Conservation (phyloP, 2,888 invertebrate genomes). For the Apodemia zela region DNA sequence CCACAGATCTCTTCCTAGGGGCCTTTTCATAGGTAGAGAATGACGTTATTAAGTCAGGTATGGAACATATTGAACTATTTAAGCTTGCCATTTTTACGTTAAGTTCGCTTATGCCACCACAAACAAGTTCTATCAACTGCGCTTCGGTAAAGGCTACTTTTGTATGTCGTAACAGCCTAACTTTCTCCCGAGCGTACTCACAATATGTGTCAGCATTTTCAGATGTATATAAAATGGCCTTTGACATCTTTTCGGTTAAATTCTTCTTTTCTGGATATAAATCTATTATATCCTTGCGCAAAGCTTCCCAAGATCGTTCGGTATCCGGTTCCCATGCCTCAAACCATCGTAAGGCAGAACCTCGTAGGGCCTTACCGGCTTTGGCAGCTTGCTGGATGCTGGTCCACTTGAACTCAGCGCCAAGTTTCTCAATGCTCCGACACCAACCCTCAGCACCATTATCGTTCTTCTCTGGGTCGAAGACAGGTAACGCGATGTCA, state of each 20-base stretch:
- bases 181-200: conserved; percentile 34
- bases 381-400: conserved; percentile 27
- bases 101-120: conserved; percentile 31
- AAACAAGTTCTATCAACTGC: conserved; percentile 31
- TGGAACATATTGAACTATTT: conserved; percentile 31
- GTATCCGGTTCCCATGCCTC: conserved; percentile 25
- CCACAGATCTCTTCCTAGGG: conserved; percentile 24
- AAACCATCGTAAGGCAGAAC: conserved; percentile 34
- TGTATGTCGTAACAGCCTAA: conserved; percentile 27
- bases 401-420: conserved; percentile 30
- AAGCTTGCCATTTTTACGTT: conserved; percentile 34
- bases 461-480: conserved; percentile 26
- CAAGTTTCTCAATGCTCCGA: conserved; percentile 27
- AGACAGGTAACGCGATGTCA: conserved; percentile 26
- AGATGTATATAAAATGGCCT: conserved; percentile 11
- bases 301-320: conserved; percentile 27
- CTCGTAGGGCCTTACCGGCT: conserved; percentile 35
- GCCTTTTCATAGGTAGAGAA: conserved; percentile 33
- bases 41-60: conserved; percentile 33
- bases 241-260: conserved; percentile 29
- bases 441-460: conserved; percentile 35
- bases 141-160: conserved; percentile 28
- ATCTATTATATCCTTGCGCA: conserved; percentile 26
- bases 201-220: conserved; percentile 29
- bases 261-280: conserved; percentile 33